Evolutionary conservation across 2,888 invertebrate genomes (phyloP).

Genomic region (Eurois occulta): DNA sequence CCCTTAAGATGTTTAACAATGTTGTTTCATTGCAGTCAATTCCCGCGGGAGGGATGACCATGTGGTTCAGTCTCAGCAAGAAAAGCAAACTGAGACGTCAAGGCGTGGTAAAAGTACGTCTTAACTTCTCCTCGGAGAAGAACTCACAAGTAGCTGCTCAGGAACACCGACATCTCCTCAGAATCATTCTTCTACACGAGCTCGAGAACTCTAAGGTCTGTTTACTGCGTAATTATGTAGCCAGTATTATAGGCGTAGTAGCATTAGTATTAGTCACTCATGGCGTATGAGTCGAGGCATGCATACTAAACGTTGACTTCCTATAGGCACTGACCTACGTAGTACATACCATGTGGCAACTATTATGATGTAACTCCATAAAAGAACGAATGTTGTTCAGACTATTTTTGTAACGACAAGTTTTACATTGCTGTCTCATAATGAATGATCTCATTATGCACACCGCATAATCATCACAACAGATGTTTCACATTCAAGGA

Average conservation of each 20-base stretch:
- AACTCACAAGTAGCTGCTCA: conserved; percentile 96
- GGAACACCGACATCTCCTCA: conserved; percentile 95
- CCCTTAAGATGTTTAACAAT: not conserved
- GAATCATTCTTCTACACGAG: conserved; percentile 94
- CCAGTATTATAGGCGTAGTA: conserved; percentile 39
- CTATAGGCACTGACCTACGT: conserved; percentile 48
- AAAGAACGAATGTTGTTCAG: conserved; percentile 31
- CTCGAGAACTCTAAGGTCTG: conserved; percentile 93
- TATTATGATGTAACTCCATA: conserved; percentile 48
- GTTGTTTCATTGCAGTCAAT: conserved; percentile 92
- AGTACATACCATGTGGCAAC: conserved; percentile 23
- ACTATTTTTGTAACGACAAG: conserved; percentile 39
- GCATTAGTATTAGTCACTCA: conserved; percentile 36
- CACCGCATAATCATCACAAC: conserved; percentile 18
- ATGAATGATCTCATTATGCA: conserved; percentile 55
- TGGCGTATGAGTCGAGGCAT: conserved; percentile 22
- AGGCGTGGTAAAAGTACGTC: conserved; percentile 95
- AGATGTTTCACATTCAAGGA: conserved; percentile 36
- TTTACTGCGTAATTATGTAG: conserved; percentile 40
- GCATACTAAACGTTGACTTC: conserved; percentile 50
- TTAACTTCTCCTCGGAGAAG: conserved; percentile 96
- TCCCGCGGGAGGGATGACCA: conserved; percentile 97
- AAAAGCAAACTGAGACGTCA: conserved; percentile 95
- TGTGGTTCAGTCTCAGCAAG: conserved; percentile 97
- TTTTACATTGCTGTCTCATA: conserved; percentile 39